Evolutionary conservation across 37 sponge, comb jelly and placozoan genomes (phyloP).

Genomic region (Ianthella basta): DNA sequence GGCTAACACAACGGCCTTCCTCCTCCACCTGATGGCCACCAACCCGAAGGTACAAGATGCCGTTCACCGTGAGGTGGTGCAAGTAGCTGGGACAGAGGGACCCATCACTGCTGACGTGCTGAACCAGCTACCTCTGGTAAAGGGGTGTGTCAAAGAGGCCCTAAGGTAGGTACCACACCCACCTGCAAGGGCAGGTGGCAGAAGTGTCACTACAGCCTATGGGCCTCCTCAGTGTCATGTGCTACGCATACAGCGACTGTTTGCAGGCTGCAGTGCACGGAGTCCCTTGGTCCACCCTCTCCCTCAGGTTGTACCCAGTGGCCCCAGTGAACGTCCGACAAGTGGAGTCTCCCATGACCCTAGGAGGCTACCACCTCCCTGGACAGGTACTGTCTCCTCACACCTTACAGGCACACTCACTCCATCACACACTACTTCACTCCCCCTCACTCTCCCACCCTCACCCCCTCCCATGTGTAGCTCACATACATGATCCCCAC

Average conservation of each 20-base stretch:
- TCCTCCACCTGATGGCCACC: slow-evolving; percentile 48
- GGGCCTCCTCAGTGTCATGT: too few species aligned
- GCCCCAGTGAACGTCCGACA: background rate
- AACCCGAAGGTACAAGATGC: slow-evolving; percentile 39
- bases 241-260: too few species aligned
- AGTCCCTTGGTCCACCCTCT: background rate
- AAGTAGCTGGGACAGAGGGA: background rate
- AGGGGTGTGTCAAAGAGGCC: slow-evolving; percentile 39
- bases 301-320: slow-evolving; percentile 30
- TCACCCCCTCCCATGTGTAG: background rate
- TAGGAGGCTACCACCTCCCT: slow-evolving; percentile 49
- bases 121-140: slow-evolving; percentile 41
- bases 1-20: slow-evolving; percentile 37
- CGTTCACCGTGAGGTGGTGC: slow-evolving; percentile 25
- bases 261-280: too few species aligned
- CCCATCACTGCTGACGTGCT: slow-evolving; percentile 30
- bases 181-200: too few species aligned
- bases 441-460: background rate
- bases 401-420: background rate
- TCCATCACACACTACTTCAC: background rate
- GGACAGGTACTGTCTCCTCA: slow-evolving; percentile 6
- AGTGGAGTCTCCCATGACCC: background rate
- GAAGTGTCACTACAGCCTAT: too few species aligned
- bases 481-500: slow-evolving; percentile 35
- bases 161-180: slow-evolving; percentile 17